Conservation (phyloP, 1,140 invertebrate genomes). For the Pseudachorutes palmiensis region DNA sequence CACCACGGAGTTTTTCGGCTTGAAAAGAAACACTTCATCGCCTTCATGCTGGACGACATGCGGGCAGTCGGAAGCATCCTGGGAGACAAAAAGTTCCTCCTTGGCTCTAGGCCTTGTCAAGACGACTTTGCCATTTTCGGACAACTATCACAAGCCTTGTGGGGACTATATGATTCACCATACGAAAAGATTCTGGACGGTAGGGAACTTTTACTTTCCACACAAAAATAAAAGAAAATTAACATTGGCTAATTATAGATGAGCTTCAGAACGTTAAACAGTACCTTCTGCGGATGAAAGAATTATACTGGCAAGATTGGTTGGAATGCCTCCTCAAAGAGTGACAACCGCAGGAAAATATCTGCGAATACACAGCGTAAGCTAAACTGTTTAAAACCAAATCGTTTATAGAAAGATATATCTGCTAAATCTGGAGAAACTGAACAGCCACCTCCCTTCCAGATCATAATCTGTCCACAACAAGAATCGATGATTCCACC, state of each 20-base stretch:
- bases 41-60: background rate
- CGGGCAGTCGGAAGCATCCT: background rate
- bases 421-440: too few relatives aligned
- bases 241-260: background rate
- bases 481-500: too few relatives aligned
- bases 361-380: too few relatives aligned
- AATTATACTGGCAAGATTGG: background rate
- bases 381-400: too few relatives aligned
- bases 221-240: background rate
- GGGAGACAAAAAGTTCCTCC: slow-evolving; percentile 17
- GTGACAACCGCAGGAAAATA: background rate
- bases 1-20: slow-evolving; percentile 21
- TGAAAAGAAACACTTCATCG: slow-evolving; percentile 17
- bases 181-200: slow-evolving; percentile 13
- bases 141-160: slow-evolving; percentile 13
- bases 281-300: background rate
- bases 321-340: background rate
- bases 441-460: too few relatives aligned
- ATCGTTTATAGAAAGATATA: too few relatives aligned
- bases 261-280: background rate
- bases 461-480: too few relatives aligned
- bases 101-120: slow-evolving; percentile 16
- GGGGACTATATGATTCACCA: slow-evolving; percentile 12
- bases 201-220: background rate
- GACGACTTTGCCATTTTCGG: slow-evolving; percentile 22